Percentiles rank a stretch among this genome's conserved stretches.
Evolutionary conservation across 2,797 vertebrate species (phyloP).

Genomic region (Lepilemur ruficaudatus): DNA sequence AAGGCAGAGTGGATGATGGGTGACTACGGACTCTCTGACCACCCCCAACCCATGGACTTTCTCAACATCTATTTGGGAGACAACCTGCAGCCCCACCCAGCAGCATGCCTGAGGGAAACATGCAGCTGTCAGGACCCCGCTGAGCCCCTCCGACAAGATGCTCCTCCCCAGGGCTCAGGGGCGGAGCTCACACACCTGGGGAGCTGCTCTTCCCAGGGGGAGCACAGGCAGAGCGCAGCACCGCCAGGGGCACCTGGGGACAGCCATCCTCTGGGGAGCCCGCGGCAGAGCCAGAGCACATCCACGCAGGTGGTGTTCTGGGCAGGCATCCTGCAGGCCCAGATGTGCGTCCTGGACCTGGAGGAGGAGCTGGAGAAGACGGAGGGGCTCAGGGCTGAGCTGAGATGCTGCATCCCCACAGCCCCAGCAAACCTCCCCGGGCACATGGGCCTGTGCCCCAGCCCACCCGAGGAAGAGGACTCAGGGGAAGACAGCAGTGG

Average conservation of each 20-base stretch:
- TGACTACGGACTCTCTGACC: background rate
- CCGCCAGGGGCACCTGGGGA: background rate
- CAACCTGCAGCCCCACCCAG: background rate
- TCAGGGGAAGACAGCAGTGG: background rate
- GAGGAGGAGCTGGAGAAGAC: constrained; percentile 82
- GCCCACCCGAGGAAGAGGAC: background rate
- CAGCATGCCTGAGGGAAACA: background rate
- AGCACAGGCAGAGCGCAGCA: background rate
- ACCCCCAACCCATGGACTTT: background rate
- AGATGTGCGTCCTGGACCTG: constrained; percentile 81
- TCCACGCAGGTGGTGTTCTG: constrained; percentile 78
- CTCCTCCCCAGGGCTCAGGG: background rate
- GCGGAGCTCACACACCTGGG: background rate
- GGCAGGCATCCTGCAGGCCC: constrained; percentile 81
- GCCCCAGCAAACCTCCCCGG: background rate
- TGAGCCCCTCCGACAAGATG: background rate
- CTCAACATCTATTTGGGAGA: background rate
- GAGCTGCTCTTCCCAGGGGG: background rate
- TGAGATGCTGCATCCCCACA: background rate
- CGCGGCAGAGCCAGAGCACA: background rate
- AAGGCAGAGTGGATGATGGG: constrained; percentile 69
- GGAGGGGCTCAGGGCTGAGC: constrained; percentile 26
- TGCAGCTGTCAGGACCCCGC: background rate
- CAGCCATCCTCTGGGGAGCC: background rate
- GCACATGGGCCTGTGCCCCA: background rate